Evolutionary conservation across 2,113 vertebrate species (phyloP).

Genomic region (Nothocercus nigrocapillus): DNA sequence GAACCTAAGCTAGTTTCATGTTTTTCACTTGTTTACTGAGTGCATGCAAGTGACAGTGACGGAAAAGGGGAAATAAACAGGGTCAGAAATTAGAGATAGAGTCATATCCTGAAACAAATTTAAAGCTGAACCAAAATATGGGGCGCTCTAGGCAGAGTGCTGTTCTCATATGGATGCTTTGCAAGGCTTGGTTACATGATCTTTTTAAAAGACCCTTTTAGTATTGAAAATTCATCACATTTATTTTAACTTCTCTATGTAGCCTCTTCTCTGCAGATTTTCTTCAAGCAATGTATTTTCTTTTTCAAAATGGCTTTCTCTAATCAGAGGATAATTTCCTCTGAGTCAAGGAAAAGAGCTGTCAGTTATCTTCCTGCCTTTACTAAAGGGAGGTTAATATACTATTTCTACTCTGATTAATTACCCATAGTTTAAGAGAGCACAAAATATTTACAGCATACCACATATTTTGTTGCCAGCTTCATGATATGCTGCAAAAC

Average conservation of each 20-base stretch:
- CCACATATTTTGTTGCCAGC: background rate
- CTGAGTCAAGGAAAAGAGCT: background rate
- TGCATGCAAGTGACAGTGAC: background rate
- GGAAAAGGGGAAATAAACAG: background rate
- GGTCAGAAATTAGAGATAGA: background rate
- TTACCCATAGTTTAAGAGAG: background rate
- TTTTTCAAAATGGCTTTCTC: background rate
- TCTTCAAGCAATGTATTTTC: background rate
- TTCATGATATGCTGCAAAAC: background rate
- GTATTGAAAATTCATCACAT: background rate
- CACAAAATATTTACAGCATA: accelerated
- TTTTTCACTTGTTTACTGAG: background rate
- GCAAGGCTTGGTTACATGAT: background rate
- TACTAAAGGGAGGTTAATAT: background rate
- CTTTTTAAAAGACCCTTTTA: background rate
- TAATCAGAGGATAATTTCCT: background rate
- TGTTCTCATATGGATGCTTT: background rate
- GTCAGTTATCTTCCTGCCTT: background rate
- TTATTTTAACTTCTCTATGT: background rate
- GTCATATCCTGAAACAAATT: slow-evolving; percentile 35
- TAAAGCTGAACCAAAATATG: background rate
- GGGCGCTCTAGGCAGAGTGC: background rate
- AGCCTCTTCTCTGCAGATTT: background rate
- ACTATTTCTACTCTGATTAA: background rate
- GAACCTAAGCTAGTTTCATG: background rate